Percentiles rank a stretch among this genome's conserved stretches.
phyloP scores from a whole-genome alignment of 2,888 invertebrate genomes.

The Odontocerum albicorne region DNA sequence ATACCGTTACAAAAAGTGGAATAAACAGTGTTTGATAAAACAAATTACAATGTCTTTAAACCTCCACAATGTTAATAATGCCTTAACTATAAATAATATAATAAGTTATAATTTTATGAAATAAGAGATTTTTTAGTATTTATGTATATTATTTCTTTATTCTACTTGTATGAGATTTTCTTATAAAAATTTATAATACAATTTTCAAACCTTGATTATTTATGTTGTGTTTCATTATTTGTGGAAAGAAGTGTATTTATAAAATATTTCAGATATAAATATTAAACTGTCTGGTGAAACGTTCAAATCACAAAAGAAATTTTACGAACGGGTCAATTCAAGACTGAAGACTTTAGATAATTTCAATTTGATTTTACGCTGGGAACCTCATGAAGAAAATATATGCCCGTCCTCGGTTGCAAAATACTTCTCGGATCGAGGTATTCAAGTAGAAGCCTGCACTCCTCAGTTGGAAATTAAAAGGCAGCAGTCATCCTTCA shows the following conservation, averaged over 20 bases:
- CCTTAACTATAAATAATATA: no score
- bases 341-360: slow-evolving; percentile 46
- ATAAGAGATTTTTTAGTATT: no score
- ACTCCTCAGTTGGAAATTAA: slow-evolving; percentile 44
- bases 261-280: slow-evolving; percentile 49
- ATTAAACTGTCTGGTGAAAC: slow-evolving; percentile 52
- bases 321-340: slow-evolving; percentile 47
- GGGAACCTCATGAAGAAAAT: slow-evolving; percentile 54
- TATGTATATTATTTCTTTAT: no score
- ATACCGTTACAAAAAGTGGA: no score
- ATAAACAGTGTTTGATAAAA: no score
- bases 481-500: slow-evolving; percentile 44
- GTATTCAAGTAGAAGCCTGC: slow-evolving; percentile 50
- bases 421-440: slow-evolving; percentile 54
- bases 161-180: no score
- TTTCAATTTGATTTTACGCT: slow-evolving; percentile 52
- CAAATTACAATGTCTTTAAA: no score
- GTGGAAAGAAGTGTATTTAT: slow-evolving; percentile 10
- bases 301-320: slow-evolving; percentile 51
- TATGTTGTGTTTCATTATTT: slow-evolving; percentile 14
- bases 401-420: slow-evolving; percentile 63
- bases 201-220: no score
- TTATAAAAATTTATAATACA: no score
- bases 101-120: no score
- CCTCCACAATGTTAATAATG: no score